Evolutionary conservation across 2,797 vertebrate genomes (phyloP).

Genomic region (Alfaro cultratus): DNA sequence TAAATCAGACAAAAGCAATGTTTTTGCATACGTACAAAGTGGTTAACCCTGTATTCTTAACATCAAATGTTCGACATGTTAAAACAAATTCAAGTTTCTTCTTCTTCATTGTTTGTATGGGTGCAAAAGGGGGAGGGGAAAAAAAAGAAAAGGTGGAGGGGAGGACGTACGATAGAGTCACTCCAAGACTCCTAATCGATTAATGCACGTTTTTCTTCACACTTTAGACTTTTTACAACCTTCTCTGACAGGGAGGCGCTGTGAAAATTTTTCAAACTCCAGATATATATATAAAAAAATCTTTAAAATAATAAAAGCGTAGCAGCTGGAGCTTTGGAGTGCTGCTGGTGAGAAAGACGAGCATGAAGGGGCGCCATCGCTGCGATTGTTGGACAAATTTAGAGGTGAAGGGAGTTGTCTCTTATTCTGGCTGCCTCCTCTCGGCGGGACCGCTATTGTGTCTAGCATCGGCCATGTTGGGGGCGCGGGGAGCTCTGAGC

Average conservation of each 20-base stretch:
- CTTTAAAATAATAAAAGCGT: neutral
- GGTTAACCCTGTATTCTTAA: constrained; percentile 58
- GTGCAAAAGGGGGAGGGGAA: constrained; percentile 4
- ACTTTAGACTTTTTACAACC: neutral
- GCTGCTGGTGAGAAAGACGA: constrained; percentile 7
- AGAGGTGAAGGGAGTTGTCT: constrained; percentile 8
- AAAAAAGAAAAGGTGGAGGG: neutral
- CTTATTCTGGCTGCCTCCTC: constrained; percentile 15
- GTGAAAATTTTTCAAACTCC: neutral
- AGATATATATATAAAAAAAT: neutral
- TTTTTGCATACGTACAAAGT: constrained; percentile 32
- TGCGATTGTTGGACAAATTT: constrained; percentile 43
- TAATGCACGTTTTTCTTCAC: constrained; percentile 2
- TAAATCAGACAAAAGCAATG: constrained; percentile 57
- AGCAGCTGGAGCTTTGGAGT: constrained; percentile 10
- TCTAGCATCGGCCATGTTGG: constrained; percentile 24
- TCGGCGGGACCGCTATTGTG: constrained; percentile 2
- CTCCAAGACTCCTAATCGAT: constrained; percentile 5
- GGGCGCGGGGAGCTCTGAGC: constrained; percentile 33
- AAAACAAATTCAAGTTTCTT: constrained; percentile 66
- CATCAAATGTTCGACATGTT: constrained; percentile 40
- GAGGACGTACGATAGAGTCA: neutral
- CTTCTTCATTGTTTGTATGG: constrained; percentile 57
- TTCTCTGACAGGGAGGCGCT: constrained; percentile 25
- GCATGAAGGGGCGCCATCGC: constrained; percentile 3